Evolutionary conservation across 2,797 vertebrate species (phyloP).

Genomic region (Sebastes cheni): DNA sequence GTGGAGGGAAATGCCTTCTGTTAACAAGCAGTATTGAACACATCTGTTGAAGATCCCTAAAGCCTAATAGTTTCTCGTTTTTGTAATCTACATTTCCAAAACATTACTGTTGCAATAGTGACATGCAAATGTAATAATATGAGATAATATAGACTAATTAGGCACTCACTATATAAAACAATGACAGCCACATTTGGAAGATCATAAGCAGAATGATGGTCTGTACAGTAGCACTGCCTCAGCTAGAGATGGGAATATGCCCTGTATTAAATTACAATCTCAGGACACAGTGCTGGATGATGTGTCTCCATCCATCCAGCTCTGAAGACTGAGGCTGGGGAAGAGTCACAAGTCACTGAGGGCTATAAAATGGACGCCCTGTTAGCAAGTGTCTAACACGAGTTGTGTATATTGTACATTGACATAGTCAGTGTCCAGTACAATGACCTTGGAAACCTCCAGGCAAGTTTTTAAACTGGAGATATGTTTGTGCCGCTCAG

Average conservation of each 20-base stretch:
- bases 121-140: background rate
- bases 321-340: background rate
- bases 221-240: background rate
- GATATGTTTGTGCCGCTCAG: conserved; percentile 6
- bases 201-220: background rate
- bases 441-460: conserved; percentile 20
- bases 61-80: background rate
- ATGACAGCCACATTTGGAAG: background rate
- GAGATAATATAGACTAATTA: background rate
- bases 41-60: background rate
- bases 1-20: background rate
- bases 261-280: background rate
- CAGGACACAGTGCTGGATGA: background rate
- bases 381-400: background rate
- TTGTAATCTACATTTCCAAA: background rate
- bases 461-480: conserved; percentile 18
- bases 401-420: background rate
- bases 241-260: background rate
- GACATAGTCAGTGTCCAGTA: conserved; percentile 11
- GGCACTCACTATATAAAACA: background rate
- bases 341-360: background rate
- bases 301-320: background rate
- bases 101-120: background rate
- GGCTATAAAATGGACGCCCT: background rate
- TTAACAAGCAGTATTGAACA: background rate